phyloP scores from a whole-genome alignment of 2,888 invertebrate species.

The Chelonus formosanus region DNA sequence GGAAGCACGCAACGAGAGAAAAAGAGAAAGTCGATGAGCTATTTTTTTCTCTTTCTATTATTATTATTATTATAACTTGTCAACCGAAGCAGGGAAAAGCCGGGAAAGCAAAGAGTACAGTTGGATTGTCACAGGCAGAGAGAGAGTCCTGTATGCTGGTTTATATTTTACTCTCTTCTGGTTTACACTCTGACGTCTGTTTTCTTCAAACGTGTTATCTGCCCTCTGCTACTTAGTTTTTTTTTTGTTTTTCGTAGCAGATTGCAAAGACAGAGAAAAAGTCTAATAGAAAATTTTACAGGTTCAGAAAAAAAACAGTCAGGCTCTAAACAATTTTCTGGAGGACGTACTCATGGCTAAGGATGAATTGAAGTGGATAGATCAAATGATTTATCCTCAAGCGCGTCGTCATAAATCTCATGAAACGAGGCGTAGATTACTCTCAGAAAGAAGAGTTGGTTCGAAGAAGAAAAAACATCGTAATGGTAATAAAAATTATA shows the following conservation, averaged over 20 bases:
- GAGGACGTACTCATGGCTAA: conserved; percentile 49
- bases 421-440: conserved; percentile 37
- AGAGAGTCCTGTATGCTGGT: not conserved
- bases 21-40: conserved; percentile 6
- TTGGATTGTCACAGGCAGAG: conserved; percentile 47
- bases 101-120: conserved; percentile 29
- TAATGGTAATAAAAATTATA: not conserved
- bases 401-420: conserved; percentile 12
- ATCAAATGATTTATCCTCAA: conserved; percentile 43
- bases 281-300: conserved; percentile 17
- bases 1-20: conserved; percentile 36
- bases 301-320: conserved; percentile 37
- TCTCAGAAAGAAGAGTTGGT: conserved; percentile 30
- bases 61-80: conserved; percentile 43
- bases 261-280: not conserved
- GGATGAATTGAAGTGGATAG: conserved; percentile 55
- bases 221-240: conserved; percentile 7
- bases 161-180: conserved; percentile 18
- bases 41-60: conserved; percentile 12
- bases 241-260: not conserved
- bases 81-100: conserved; percentile 37
- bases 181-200: conserved; percentile 16
- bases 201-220: conserved; percentile 15
- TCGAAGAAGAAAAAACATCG: conserved; percentile 24
- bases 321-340: conserved; percentile 49